Evolutionary conservation across 53 echinoderm and acorn worm genomes (phyloP).

Genomic region (Astropecten irregularis): DNA sequence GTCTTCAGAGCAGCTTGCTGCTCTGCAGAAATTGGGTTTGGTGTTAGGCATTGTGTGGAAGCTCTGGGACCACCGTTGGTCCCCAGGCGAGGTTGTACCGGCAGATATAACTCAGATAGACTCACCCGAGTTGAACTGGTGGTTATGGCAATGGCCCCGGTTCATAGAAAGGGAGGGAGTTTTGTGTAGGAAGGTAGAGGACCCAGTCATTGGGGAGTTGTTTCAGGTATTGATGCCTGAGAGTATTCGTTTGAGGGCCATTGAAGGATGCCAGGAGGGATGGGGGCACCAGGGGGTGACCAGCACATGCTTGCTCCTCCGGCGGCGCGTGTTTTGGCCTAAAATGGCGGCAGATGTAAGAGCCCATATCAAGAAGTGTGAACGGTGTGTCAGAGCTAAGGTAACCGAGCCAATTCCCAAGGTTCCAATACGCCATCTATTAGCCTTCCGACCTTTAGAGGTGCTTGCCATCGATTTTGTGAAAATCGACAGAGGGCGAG

Average conservation of each 20-base stretch:
- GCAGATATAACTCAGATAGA: background rate
- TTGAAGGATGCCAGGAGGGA: background rate
- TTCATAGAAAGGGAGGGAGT: background rate
- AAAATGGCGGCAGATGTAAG: conserved; percentile 49
- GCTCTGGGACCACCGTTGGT: conserved; percentile 15
- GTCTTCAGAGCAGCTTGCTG: background rate
- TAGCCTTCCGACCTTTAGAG: conserved; percentile 62
- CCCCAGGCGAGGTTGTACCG: background rate
- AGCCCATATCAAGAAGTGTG: conserved; percentile 37
- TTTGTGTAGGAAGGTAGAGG: conserved; percentile 7
- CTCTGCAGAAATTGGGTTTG: background rate
- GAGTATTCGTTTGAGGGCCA: background rate
- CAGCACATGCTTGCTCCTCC: background rate
- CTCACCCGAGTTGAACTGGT: background rate
- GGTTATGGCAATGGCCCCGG: conserved; percentile 23
- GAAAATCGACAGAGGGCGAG: background rate
- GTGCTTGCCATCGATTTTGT: conserved; percentile 70
- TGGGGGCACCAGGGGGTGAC: background rate
- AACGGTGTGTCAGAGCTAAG: conserved; percentile 59
- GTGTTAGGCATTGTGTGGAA: conserved; percentile 1
- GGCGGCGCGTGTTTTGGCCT: conserved; percentile 68
- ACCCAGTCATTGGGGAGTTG: conserved; percentile 20
- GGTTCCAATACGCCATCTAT: conserved; percentile 32
- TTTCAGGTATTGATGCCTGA: conserved; percentile 61
- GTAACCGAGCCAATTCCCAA: conserved; percentile 36